Percentiles rank a stretch among this genome's conserved stretches.
Evolutionary conservation across 2,888 invertebrate species (phyloP).

Genomic region (Dromius quadrimaculatus): DNA sequence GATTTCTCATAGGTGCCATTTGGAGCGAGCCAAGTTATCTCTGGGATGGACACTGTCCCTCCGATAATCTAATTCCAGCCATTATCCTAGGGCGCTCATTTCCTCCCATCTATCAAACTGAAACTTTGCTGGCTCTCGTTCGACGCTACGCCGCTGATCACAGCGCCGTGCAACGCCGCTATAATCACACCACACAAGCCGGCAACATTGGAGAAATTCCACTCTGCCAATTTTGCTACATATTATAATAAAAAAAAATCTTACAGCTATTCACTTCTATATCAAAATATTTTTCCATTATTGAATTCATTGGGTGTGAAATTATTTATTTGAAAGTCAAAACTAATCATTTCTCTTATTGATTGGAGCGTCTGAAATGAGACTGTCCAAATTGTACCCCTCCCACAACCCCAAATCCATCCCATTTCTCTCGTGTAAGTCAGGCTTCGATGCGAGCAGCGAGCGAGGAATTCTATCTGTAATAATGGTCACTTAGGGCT

Average conservation of each 20-base stretch:
- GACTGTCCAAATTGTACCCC: not conserved
- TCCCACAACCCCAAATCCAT: not conserved
- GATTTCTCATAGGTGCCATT: slow-evolving; percentile 53
- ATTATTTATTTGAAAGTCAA: too few relatives aligned
- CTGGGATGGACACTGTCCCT: slow-evolving; percentile 60
- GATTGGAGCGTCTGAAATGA: too few relatives aligned
- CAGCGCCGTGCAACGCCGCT: slow-evolving; percentile 25
- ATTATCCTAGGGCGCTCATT: slow-evolving; percentile 60
- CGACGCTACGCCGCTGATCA: slow-evolving; percentile 19
- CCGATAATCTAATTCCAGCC: slow-evolving; percentile 64
- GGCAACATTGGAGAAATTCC: too few relatives aligned
- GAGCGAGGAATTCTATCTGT: slow-evolving; percentile 52
- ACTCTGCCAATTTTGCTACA: too few relatives aligned
- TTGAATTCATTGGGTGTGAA: too few relatives aligned
- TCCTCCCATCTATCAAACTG: slow-evolving; percentile 53
- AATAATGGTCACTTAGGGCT: slow-evolving; percentile 56
- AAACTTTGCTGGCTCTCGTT: slow-evolving; percentile 42
- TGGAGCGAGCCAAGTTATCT: slow-evolving; percentile 49
- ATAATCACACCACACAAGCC: slow-evolving; percentile 27
- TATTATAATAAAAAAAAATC: too few relatives aligned
- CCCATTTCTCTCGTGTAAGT: slow-evolving; percentile 18
- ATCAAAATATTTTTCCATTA: too few relatives aligned
- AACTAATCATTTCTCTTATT: too few relatives aligned
- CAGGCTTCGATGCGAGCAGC: slow-evolving; percentile 28
- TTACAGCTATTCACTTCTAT: too few relatives aligned